Evolutionary conservation across 2,888 invertebrate genomes (phyloP).

Genomic region (Tupiocoris notatus): DNA sequence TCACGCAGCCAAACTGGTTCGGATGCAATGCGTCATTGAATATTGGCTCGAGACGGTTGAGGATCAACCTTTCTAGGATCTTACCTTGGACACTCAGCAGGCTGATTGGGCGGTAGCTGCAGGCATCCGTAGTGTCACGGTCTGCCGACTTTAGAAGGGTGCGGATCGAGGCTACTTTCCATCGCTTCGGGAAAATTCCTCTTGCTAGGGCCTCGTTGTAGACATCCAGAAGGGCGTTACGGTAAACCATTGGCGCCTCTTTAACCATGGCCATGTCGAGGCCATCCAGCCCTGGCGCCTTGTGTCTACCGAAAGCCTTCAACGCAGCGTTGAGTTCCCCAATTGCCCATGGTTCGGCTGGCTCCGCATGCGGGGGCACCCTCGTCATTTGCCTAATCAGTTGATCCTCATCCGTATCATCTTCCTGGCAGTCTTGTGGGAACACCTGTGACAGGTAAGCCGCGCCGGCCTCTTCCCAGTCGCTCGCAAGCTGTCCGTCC

Average conservation of each 20-base stretch:
- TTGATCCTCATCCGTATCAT: too few species aligned
- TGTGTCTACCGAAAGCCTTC: not conserved
- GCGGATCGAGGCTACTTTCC: too few species aligned
- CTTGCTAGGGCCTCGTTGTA: not conserved
- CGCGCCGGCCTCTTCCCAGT: too few species aligned
- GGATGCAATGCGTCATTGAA: not conserved
- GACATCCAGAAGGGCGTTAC: not conserved
- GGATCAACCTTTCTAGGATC: not conserved
- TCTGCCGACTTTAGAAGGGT: too few species aligned
- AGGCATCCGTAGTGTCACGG: too few species aligned
- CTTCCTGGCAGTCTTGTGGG: too few species aligned
- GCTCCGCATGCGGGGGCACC: too few species aligned
- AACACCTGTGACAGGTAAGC: too few species aligned
- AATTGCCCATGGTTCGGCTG: too few species aligned
- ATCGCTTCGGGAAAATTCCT: not conserved
- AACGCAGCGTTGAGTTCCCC: not conserved
- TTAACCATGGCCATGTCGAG: not conserved
- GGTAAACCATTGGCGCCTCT: not conserved
- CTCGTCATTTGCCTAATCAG: too few species aligned
- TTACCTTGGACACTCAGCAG: not conserved
- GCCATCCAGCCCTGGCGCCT: not conserved
- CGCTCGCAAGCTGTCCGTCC: too few species aligned
- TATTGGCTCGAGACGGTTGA: not conserved
- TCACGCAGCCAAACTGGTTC: not conserved
- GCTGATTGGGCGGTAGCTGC: too few species aligned